A percentile compares a stretch with the other conserved stretches of the same genome.
phyloP scores from a whole-genome alignment of 2,888 invertebrate genomes.

The Venusia cambrica region DNA sequence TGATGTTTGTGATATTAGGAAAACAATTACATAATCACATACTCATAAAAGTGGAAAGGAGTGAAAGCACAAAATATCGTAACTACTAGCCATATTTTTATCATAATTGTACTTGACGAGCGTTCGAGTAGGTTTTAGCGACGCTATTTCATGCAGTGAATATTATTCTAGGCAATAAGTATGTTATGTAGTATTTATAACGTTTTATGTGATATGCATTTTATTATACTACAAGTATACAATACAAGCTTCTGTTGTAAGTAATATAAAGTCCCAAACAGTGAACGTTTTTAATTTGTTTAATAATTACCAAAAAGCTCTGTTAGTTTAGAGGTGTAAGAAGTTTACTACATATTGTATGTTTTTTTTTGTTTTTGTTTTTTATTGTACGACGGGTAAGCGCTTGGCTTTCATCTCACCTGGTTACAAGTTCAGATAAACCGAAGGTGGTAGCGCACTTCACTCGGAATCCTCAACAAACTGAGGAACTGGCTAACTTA shows the following conservation, averaged over 20 bases:
- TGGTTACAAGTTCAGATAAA: too few species aligned
- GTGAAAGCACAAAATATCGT: slow-evolving; percentile 64
- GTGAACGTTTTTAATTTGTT: slow-evolving; percentile 9
- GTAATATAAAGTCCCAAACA: slow-evolving; percentile 62
- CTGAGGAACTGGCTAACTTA: too few species aligned
- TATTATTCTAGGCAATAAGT: slow-evolving; percentile 70
- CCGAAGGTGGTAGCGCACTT: too few species aligned
- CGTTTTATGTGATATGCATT: slow-evolving; percentile 80
- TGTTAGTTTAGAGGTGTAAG: too few species aligned
- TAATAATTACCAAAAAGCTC: too few species aligned
- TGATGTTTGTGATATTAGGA: slow-evolving; percentile 74
- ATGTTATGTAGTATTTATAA: slow-evolving; percentile 80
- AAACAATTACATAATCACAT: slow-evolving; percentile 41
- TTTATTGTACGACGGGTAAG: too few species aligned
- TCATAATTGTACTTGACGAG: slow-evolving; percentile 53
- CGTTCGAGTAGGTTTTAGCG: slow-evolving; percentile 47
- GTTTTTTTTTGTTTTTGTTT: too few species aligned
- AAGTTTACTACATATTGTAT: too few species aligned
- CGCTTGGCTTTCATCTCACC: too few species aligned
- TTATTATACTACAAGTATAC: slow-evolving; percentile 80
- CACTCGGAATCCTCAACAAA: too few species aligned
- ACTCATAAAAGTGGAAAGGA: slow-evolving; percentile 29
- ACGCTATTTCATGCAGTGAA: slow-evolving; percentile 69
- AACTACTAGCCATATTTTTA: slow-evolving; percentile 73
- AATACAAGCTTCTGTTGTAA: slow-evolving; percentile 81